Conservation (phyloP, 2,113 vertebrate genomes). For the Catharus minimus region DNA sequence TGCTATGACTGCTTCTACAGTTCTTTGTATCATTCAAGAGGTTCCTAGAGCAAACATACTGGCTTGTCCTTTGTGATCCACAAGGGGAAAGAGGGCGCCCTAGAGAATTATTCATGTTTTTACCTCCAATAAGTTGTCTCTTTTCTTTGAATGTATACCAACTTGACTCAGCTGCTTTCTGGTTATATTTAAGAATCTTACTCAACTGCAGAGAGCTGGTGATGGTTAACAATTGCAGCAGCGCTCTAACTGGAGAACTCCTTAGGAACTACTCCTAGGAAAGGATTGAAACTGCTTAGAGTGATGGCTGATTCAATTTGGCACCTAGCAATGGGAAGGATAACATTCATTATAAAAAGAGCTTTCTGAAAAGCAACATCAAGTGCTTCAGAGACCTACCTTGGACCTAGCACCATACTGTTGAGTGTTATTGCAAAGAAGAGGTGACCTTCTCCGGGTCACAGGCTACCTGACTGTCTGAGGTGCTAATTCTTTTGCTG, state of each 20-base stretch:
- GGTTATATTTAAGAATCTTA: background rate
- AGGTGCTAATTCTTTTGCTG: background rate
- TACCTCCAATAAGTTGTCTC: background rate
- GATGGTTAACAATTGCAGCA: background rate
- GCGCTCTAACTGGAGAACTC: background rate
- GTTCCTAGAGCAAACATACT: background rate
- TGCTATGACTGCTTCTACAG: background rate
- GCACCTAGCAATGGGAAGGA: background rate
- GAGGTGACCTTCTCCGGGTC: background rate
- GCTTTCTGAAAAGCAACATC: background rate
- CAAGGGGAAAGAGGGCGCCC: background rate
- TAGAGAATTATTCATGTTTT: background rate
- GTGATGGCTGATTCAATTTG: background rate
- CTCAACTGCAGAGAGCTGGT: background rate
- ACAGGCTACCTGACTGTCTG: fast-evolving
- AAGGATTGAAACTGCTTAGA: background rate
- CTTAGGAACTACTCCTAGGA: background rate
- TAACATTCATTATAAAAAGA: background rate
- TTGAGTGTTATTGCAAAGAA: background rate
- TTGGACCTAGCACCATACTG: background rate
- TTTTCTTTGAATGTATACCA: background rate
- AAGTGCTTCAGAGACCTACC: background rate
- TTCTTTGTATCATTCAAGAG: background rate
- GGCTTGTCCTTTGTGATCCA: background rate
- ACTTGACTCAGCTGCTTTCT: background rate